These are phyloP conservation scores for Oryzias javanicus DNA, from an alignment of 2,113 vertebrate species.

Conservation along the genomic window DNA sequence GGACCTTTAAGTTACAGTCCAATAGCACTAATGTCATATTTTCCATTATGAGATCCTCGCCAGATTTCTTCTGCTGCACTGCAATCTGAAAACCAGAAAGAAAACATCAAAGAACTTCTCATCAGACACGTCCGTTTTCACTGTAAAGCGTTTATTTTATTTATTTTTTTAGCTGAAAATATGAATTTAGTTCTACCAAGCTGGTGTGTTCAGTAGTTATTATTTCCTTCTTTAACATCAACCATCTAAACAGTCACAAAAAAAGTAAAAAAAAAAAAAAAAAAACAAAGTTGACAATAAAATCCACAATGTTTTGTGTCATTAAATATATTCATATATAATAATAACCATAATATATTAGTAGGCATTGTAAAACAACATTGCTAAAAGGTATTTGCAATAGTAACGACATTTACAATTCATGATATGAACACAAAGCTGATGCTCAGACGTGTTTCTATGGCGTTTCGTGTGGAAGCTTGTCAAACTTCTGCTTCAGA, in stretches of 20 bases:
- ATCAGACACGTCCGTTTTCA: slow-evolving; percentile 31
- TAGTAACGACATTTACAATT: slow-evolving; percentile 92
- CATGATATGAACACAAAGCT: slow-evolving; percentile 87
- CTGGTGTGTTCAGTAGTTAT: slow-evolving; percentile 89
- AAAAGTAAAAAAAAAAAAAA: slow-evolving; percentile 50
- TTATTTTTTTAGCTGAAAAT: slow-evolving; percentile 92
- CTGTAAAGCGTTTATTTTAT: slow-evolving; percentile 88
- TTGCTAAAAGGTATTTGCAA: slow-evolving; percentile 82
- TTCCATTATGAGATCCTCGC: slow-evolving; percentile 9
- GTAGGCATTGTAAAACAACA: slow-evolving; percentile 95
- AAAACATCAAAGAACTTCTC: background rate
- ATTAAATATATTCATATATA: slow-evolving; percentile 99
- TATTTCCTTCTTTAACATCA: slow-evolving; percentile 84
- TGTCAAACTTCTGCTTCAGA: slow-evolving; percentile 49
- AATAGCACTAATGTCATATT: slow-evolving; percentile 1
- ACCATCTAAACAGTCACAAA: slow-evolving; percentile 82
- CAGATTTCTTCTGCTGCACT: background rate
- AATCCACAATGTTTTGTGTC: slow-evolving; percentile 93
- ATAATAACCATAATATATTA: slow-evolving; percentile 99
- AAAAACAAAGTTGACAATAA: slow-evolving; percentile 76
- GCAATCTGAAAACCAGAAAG: background rate
- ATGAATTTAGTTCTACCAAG: slow-evolving; percentile 89
- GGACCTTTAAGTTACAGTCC: slow-evolving; percentile 8
- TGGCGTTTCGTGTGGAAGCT: slow-evolving; percentile 44
- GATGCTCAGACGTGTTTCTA: slow-evolving; percentile 58